Evolutionary conservation across 2,113 vertebrate species (phyloP), one percentile per base, ranked within the genome.

Genomic region (Pseudorhombus dupliciocellatus): DNA sequence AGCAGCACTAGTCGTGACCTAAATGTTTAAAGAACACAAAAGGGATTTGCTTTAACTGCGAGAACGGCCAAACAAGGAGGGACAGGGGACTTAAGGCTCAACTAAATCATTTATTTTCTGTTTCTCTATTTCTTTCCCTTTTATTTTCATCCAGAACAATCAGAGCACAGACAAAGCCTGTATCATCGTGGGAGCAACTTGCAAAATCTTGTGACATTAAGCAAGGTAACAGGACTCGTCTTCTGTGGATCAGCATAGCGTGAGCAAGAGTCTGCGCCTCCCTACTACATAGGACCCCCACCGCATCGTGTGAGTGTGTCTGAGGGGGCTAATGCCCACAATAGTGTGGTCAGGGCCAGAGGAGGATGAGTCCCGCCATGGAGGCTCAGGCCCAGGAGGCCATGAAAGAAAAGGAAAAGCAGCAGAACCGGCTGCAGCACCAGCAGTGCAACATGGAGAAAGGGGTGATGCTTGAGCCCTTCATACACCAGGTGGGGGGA

Each of bases 331-430:
- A 92, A 97, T 96, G 96, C 88, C 83, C 93, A 90, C 92, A 70
- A 75, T 28, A 70, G 78, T 64, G 88, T 75, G 86, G 82, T 55
- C 82, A 44, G 84, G 73, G 61, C 81, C 80, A 87, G 86, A 72
- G 87, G 96, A 98, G 95, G 94, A 98, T 98, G 98, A 98, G 98
- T 96, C 97, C 96, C 84, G 96, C 97, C 72, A 96, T 96, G 86
- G 95, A 97, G 94, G 84, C 86, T 87, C 88, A 88, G 88, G 86
- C 82, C 70, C 86, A 80, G 76, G 84, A 87, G 83, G 95, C 95
- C 81, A 95, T 96, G 95, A 94, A 97, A 90, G 94, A 94, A 87
- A 95, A 95, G 81, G 74, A 88, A 42, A 62, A 88, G 62, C 75
- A 85, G 63, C 83, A 75, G 31, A 51, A 68, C 11, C 66, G 78